Evolutionary conservation across 2,888 invertebrate species (phyloP).

Genomic region (Julus scandinavius): DNA sequence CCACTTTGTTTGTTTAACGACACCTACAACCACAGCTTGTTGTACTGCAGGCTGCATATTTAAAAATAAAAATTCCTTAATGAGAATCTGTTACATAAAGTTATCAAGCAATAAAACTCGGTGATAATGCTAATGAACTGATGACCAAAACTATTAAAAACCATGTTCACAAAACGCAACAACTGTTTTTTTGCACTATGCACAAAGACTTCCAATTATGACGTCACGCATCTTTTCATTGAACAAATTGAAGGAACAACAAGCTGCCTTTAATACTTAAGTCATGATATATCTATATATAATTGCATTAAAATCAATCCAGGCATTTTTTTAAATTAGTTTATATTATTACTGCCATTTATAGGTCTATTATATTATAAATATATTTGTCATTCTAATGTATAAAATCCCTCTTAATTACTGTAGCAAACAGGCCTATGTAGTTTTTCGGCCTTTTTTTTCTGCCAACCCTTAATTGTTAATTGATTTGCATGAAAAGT

Average conservation of each 20-base stretch:
- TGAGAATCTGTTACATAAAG: background rate
- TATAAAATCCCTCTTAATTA: constrained; percentile 2
- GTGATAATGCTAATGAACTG: background rate
- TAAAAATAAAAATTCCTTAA: background rate
- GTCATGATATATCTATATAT: constrained; percentile 18
- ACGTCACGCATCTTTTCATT: background rate
- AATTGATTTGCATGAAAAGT: background rate
- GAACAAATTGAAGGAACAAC: background rate
- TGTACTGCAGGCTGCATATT: background rate
- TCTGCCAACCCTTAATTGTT: background rate
- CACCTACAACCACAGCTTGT: background rate
- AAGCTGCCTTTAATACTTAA: constrained; percentile 18
- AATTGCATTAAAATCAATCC: constrained; percentile 18
- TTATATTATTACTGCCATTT: constrained; percentile 18
- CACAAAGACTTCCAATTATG: background rate
- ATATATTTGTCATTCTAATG: background rate
- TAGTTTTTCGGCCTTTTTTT: constrained; percentile 1
- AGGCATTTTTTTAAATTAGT: constrained; percentile 14
- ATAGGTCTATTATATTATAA: constrained; percentile 18
- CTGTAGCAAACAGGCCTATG: background rate
- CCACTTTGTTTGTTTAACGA: background rate
- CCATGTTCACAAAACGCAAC: no score
- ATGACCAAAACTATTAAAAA: background rate
- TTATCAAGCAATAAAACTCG: background rate
- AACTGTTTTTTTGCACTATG: background rate